phyloP scores from a whole-genome alignment of 2,888 invertebrate genomes.

The Steinernema scapterisci region DNA sequence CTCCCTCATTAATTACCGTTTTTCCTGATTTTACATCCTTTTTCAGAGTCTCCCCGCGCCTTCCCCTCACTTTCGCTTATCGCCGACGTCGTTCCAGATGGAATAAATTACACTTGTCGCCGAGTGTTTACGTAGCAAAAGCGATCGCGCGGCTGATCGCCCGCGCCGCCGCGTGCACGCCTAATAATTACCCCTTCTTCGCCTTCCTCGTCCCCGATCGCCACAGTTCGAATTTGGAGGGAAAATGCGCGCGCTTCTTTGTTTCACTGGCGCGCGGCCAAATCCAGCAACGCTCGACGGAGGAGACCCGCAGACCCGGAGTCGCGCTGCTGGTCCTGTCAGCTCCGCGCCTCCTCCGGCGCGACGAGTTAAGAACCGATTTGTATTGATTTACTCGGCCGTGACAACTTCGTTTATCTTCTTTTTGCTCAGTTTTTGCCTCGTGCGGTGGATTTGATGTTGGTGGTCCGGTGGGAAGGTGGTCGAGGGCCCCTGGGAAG shows the following conservation, averaged over 20 bases:
- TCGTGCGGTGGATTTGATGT: background rate
- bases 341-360: background rate
- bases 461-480: background rate
- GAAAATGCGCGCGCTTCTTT: conserved; percentile 3
- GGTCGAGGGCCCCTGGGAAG: background rate
- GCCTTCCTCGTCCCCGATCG: too few species aligned
- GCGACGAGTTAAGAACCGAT: conserved; percentile 11
- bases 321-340: too few species aligned
- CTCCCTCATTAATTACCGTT: background rate
- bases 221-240: too few species aligned
- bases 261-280: conserved; percentile 7
- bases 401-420: conserved; percentile 24
- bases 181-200: conserved; percentile 22
- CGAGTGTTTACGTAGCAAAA: conserved; percentile 26
- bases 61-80: background rate
- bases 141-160: background rate
- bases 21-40: background rate
- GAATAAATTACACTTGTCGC: conserved; percentile 31
- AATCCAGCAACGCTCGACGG: too few species aligned
- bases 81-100: conserved; percentile 20
- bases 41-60: background rate
- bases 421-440: background rate
- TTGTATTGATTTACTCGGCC: conserved; percentile 23
- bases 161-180: conserved; percentile 17
- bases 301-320: too few species aligned